These are phyloP conservation scores for Polyodon spathula DNA, from an alignment of 2,113 vertebrate species.

Conservation along the genomic window DNA sequence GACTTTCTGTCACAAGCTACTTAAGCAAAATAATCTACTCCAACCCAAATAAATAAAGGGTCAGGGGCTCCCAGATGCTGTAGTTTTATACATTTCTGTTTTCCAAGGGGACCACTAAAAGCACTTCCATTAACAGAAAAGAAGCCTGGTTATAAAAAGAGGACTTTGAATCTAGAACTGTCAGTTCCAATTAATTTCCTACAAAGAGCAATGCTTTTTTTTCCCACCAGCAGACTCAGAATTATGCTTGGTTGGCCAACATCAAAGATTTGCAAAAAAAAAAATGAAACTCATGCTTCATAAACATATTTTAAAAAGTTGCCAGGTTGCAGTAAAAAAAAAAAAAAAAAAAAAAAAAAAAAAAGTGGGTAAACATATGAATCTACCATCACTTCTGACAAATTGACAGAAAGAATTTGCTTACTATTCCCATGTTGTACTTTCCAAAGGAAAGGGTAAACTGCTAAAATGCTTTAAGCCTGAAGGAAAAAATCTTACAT, in stretches of 20 bases:
- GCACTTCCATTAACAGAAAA: slow-evolving; percentile 55
- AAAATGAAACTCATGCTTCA: neutral
- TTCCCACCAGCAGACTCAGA: neutral
- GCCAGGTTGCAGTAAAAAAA: too few relatives aligned
- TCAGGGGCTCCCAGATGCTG: slow-evolving; percentile 49
- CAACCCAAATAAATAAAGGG: slow-evolving; percentile 40
- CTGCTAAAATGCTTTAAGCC: too few relatives aligned
- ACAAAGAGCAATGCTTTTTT: slow-evolving; percentile 40
- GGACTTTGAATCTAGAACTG: slow-evolving; percentile 51
- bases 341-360: too few relatives aligned
- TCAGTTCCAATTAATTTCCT: slow-evolving; percentile 57
- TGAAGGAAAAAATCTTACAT: too few relatives aligned
- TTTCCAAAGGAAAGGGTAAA: too few relatives aligned
- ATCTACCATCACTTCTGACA: too few relatives aligned
- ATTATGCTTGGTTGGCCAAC: neutral
- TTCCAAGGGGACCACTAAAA: slow-evolving; percentile 53
- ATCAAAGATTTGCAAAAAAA: neutral
- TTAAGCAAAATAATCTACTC: slow-evolving; percentile 48
- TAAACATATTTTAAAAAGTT: too few relatives aligned
- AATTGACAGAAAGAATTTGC: too few relatives aligned
- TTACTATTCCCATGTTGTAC: too few relatives aligned
- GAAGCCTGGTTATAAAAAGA: slow-evolving; percentile 42
- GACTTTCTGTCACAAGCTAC: slow-evolving; percentile 50
- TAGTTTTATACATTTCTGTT: slow-evolving; percentile 41
- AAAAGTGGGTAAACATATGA: too few relatives aligned